Conservation (phyloP, 2,113 vertebrate genomes). For the Ammodytes marinus region DNA sequence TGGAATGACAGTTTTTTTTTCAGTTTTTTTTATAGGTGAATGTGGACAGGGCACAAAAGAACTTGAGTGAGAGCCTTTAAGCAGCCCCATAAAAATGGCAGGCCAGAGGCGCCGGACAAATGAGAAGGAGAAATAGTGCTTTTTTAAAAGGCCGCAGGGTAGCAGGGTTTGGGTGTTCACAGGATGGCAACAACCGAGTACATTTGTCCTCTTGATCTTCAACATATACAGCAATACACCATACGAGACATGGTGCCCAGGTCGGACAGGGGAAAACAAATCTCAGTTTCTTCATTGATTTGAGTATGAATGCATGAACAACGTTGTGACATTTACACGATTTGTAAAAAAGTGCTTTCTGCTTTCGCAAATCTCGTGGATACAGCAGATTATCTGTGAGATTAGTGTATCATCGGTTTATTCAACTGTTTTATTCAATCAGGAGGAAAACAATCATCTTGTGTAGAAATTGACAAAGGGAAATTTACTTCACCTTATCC, state of each 20-base stretch:
- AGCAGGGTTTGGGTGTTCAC: constrained; percentile 48
- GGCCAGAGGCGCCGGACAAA: constrained; percentile 51
- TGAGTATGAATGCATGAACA: not conserved
- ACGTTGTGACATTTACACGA: constrained; percentile 6
- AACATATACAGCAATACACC: constrained; percentile 40
- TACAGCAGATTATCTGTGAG: too few relatives aligned
- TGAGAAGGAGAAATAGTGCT: constrained; percentile 47
- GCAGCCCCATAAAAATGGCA: constrained; percentile 67
- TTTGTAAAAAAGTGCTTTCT: too few relatives aligned
- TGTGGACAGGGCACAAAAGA: constrained; percentile 68
- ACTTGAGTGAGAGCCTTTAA: constrained; percentile 61
- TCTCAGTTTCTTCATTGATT: not conserved
- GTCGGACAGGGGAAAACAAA: constrained; percentile 22
- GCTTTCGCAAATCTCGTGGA: too few relatives aligned
- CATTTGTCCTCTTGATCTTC: constrained; percentile 65
- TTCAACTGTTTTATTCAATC: too few relatives aligned
- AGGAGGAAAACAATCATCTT: too few relatives aligned
- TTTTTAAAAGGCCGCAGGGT: constrained; percentile 63
- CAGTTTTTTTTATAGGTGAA: constrained; percentile 48
- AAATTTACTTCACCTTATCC: too few relatives aligned
- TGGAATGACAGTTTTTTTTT: constrained; percentile 49
- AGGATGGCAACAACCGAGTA: constrained; percentile 42
- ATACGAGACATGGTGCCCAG: constrained; percentile 14
- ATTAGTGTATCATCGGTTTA: not conserved
- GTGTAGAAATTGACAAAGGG: too few relatives aligned